Percentiles rank a stretch among this genome's conserved stretches.
Evolutionary conservation across 1,140 invertebrate genomes (phyloP).

Genomic region (Eufriesea mexicana): DNA sequence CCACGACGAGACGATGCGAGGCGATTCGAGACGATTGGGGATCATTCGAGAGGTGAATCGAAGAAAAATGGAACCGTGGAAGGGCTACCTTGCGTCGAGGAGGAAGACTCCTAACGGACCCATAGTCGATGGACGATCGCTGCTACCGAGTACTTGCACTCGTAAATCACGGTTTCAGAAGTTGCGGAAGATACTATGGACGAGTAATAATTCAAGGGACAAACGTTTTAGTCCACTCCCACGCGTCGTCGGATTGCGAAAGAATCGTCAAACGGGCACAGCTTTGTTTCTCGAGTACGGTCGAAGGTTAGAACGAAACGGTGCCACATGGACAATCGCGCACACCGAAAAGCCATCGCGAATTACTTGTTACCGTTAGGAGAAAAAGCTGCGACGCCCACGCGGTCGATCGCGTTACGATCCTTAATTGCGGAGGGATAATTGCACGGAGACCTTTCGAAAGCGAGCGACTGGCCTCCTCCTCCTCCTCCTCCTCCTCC

Average conservation of each 20-base stretch:
- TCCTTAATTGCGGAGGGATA: slow-evolving; percentile 37
- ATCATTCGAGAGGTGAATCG: too few species aligned
- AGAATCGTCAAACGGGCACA: not conserved
- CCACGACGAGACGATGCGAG: too few species aligned
- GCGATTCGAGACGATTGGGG: too few species aligned
- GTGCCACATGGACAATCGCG: not conserved
- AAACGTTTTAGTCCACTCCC: not conserved
- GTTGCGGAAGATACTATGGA: too few species aligned
- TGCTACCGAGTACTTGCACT: too few species aligned
- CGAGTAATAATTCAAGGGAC: not conserved
- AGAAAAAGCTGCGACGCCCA: slow-evolving; percentile 13
- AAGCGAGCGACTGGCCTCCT: not conserved
- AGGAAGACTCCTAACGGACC: too few species aligned
- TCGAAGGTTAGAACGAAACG: not conserved
- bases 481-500: not conserved
- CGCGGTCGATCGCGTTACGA: slow-evolving; percentile 32
- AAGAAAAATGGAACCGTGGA: too few species aligned
- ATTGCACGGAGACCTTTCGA: slow-evolving; percentile 37
- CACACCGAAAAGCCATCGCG: not conserved
- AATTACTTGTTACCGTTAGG: not conserved
- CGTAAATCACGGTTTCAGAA: not conserved
- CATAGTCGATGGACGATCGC: too few species aligned
- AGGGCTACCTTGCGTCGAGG: too few species aligned
- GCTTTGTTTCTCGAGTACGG: not conserved
- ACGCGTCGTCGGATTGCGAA: not conserved